Percentiles rank a stretch among this genome's conserved stretches.
phyloP scores from a whole-genome alignment of 2,113 vertebrate species.

The Bufo bufo region DNA sequence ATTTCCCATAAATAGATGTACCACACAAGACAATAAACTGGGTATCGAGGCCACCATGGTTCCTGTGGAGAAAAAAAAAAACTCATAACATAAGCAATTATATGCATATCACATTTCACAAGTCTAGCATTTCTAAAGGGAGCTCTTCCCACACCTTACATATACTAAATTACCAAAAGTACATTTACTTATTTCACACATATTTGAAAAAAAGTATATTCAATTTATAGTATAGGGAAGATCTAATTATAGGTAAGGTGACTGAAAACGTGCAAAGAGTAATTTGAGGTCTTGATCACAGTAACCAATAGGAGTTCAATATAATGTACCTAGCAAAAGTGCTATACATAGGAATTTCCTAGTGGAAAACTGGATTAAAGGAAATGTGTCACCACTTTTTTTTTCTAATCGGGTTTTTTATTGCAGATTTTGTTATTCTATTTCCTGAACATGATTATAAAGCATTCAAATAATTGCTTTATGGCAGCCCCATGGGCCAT shows the following conservation, averaged over 20 bases:
- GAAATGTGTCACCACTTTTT: neutral
- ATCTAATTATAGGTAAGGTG: slow-evolving; percentile 28
- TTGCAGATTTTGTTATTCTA: too few relatives aligned
- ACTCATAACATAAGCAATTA: too few relatives aligned
- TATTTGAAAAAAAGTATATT: slow-evolving; percentile 1
- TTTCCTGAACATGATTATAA: too few relatives aligned
- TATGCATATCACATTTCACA: too few relatives aligned
- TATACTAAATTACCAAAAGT: neutral
- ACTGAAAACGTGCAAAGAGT: neutral
- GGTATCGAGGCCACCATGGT: too few relatives aligned
- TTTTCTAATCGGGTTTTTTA: neutral
- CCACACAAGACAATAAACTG: too few relatives aligned
- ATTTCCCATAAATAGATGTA: too few relatives aligned
- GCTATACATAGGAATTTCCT: neutral
- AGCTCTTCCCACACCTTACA: too few relatives aligned
- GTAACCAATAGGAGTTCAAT: neutral
- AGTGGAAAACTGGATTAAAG: neutral
- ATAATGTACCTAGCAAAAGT: neutral
- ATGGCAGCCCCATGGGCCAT: too few relatives aligned
- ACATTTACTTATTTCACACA: neutral
- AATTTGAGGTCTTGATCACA: neutral
- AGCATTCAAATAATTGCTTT: too few relatives aligned
- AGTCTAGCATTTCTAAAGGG: too few relatives aligned
- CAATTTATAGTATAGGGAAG: neutral
- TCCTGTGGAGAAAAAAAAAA: too few relatives aligned